Base-by-base conservation (phyloP, 2,113 vertebrate genomes). In the Corythoichthys intestinalis region DNA sequence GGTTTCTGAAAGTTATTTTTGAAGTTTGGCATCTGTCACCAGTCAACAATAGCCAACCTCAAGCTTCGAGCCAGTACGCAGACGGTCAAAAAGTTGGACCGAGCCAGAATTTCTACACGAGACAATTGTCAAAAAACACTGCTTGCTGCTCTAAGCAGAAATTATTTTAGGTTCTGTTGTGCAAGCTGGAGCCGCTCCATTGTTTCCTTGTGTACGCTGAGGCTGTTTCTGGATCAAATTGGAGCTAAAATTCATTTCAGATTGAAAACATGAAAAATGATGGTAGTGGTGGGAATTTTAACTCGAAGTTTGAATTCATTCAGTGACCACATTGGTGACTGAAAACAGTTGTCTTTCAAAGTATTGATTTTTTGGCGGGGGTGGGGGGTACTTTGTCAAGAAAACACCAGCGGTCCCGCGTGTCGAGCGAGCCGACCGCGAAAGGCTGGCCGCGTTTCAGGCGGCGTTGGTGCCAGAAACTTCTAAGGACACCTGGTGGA, bases 401-500 rank as follows among this genome's bases (percentile, higher is more conserved):
- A 58, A 58, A 68, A 79, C n/a, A 75, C 59, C 49, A 11, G 12
- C 61, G 56, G 68, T 54, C 74, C 68, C 56, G 35, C 0, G 34
- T 15, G 49, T 68, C 74, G 50, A 65, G 78, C 60, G 67, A 68
- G 65, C 66, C n/a, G 52, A 70, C 44, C 20, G 37, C 59, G 60
- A 47, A 35, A 74, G 49, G 61, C 49, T 75, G 77, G 74, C 74
- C 38, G 7, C 28, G 20, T 71, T 66, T 73, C 71, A 77, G 50
- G 65, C 47, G 77, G 72, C 35, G 62, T 75, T 78, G 49, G 49
- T 62, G 79, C 72, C 67, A 60, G 82, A 72, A 70, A 74, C 73
- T 77, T 68, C 67, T 28, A 60, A 44, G 15, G n/a, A 20, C 79
- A 83, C 78, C 78, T 83, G 85, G 77, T 67, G 77, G 72, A 86